Base-by-base conservation (phyloP, 2,113 vertebrate species). In the Cromileptes altivelis region DNA sequence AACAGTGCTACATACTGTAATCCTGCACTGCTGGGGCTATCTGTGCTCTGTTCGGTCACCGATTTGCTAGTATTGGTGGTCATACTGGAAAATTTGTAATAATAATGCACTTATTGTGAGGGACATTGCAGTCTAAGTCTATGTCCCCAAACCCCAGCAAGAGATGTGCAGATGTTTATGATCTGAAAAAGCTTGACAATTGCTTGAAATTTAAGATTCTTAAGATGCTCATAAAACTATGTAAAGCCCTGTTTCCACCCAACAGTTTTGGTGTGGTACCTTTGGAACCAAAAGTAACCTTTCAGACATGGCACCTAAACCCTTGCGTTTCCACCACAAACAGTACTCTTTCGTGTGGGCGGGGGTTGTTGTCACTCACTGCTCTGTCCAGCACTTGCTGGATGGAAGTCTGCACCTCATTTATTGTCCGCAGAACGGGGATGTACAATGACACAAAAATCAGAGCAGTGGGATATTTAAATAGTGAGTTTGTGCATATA, bases 81-180 rank as follows among this genome's bases (percentile, higher is more conserved):
- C 52, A 85, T 68, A 75, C 53, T 69, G 37, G 78, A 63, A 67
- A 68, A 71, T 80, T 67, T 58, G 55, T 70, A 49, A 53, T 81
- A 80, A 81, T 83, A 94, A 92, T 92, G 91, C 92, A 94, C 90
- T 94, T 91, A 62, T 87, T 91, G 89, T 91, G 65, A 45, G 74
- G 67, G 74, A 79, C 76, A 65, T 33, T 15, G 15, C 63, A 25
- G 30, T 63, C 47, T 21, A 75, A 60, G 37, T 68, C 25, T 78
- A 78, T 61, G 65, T 75, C 60, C 52, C 49, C 23, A 56, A 70
- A 78, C 60, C 49, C 76, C 65, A 82, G 70, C 76, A 70, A 65
- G 55, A 80, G 47, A 33, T 71, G 68, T 73, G 70, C 55, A 4
- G 62, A 25, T 76, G 80, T 53, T 67, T 12, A 68, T 69, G 4